Conservation (phyloP, 2,888 invertebrate species). For the Lepeophtheirus nordmannii region DNA sequence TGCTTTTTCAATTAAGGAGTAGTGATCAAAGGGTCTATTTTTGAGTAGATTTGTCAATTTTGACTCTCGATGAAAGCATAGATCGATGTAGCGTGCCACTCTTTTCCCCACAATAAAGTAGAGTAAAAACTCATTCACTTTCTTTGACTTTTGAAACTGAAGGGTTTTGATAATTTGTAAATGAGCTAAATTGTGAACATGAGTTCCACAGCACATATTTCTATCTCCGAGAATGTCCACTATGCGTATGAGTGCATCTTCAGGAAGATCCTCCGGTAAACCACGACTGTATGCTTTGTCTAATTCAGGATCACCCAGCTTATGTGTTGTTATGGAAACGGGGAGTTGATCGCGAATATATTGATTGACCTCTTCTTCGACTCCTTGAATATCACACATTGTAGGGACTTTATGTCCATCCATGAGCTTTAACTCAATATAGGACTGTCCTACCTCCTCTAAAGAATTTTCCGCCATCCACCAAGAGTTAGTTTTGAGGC, state of each 20-base stretch:
- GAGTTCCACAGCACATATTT: slow-evolving; percentile 77
- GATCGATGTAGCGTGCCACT: slow-evolving; percentile 46
- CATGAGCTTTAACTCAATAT: slow-evolving; percentile 47
- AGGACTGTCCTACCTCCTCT: slow-evolving; percentile 36
- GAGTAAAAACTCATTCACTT: slow-evolving; percentile 43
- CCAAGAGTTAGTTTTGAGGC: slow-evolving; percentile 35
- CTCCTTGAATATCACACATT: neutral
- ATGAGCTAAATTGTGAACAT: slow-evolving; percentile 54
- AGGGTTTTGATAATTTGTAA: slow-evolving; percentile 44
- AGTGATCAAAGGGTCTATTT: slow-evolving; percentile 54
- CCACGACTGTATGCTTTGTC: slow-evolving; percentile 50
- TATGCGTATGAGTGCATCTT: slow-evolving; percentile 56
- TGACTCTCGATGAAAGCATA: slow-evolving; percentile 49
- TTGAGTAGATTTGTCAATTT: slow-evolving; percentile 51
- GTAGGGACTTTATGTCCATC: slow-evolving; percentile 28
- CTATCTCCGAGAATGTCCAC: slow-evolving; percentile 59
- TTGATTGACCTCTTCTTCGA: neutral
- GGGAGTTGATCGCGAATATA: neutral
- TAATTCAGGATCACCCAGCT: slow-evolving; percentile 26
- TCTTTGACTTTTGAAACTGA: slow-evolving; percentile 50
- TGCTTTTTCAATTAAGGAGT: slow-evolving; percentile 54
- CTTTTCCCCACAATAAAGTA: slow-evolving; percentile 56
- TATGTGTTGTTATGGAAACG: slow-evolving; percentile 11
- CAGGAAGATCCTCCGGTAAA: slow-evolving; percentile 53
- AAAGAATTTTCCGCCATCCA: slow-evolving; percentile 32